Base-by-base conservation (phyloP, 2,888 invertebrate genomes). In the Phytoseiulus persimilis region DNA sequence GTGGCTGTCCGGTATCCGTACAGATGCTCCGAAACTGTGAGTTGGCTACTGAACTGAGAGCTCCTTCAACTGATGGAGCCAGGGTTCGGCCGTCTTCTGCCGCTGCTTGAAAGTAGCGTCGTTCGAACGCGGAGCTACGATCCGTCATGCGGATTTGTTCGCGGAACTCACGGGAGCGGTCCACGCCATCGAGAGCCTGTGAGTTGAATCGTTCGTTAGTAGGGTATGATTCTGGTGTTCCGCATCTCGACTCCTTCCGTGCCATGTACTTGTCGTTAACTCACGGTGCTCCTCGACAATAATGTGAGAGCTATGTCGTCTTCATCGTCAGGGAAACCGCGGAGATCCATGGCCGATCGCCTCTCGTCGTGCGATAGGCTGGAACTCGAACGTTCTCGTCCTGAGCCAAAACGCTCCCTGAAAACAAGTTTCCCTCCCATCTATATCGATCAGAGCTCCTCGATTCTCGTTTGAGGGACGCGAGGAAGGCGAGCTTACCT, bases 251-350 rank as follows among this genome's bases (percentile, higher is more conserved):
- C n/a, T n/a, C n/a, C n/a, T n/a, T n/a, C n/a, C n/a, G n/a, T n/a
- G n/a, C n/a, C n/a, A n/a, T n/a, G n/a, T n/a, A n/a, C n/a, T n/a
- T n/a, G n/a, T n/a, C n/a, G n/a, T n/a, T n/a, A n/a, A 87, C 87
- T 87, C 32, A 87, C 87, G 11, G 87, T 87, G 87, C 87, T 87
- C 87, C 31, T 32, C 14, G 87, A 33, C 11, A 45, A 87, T 14
- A 87, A n/a, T 28, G 87, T 87, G 87, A 87, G 87, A 6, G 87
- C 87, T n/a, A 87, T 32, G 28, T 87, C 87, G 87, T 87, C 87
- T 32, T 31, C 33, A 33, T 87, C 87, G 28, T 65, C 65, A 87
- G 87, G 87, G 45, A 32, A 45, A 87, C 87, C 32, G 28, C 87
- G 87, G 39, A 87, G 87, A 45, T 87, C 87, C 39, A 45, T 39